Base-by-base conservation (phyloP, 2,888 invertebrate species). In the Morpho helenor region DNA sequence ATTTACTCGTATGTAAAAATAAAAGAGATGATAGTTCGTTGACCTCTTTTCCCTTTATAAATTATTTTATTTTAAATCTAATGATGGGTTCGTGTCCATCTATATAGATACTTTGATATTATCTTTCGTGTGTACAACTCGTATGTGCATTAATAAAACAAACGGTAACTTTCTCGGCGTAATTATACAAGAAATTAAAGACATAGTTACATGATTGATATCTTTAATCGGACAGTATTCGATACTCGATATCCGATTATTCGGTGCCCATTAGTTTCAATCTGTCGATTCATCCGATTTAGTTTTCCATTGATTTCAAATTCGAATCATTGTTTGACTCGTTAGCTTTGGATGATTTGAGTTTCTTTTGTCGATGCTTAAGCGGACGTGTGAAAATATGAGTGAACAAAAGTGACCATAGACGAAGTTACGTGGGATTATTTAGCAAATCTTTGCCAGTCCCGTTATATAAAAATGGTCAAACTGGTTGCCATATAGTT, bases 271-370 rank as follows among this genome's bases (percentile, higher is more conserved):
- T 57, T 61, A 59, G 61, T 70, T 69, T 68, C 70, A 77, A 82
- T 79, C 68, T 84, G 84, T 75, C 82, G 81, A 84, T 78, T 85
- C 84, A 84, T 84, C 75, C 80, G 81, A 79, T 82, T 83, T 84
- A 84, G 83, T 85, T 84, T 82, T 80, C 74, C 74, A 80, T 79
- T 79, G 78, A 77, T 80, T 80, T 73, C 74, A 73, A 81, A 80
- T 80, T 79, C 74, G 73, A 76, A 79, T 76, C 74, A 76, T 82
- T 82, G 81, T 80, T 75, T 71, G 72, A 72, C 77, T 84, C 81
- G 82, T 84, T 84, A 84, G 76, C 72, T 67, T 69, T 62, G 64
- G 65, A 66, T 69, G 71, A 67, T 59, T 68, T 56, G 62, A 53
- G 61, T 67, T 78, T 77, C 77, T 76, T 80, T 82, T 84, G 75